phyloP scores from a whole-genome alignment of 1,140 invertebrate genomes.

The Coenobita brevimanus region DNA sequence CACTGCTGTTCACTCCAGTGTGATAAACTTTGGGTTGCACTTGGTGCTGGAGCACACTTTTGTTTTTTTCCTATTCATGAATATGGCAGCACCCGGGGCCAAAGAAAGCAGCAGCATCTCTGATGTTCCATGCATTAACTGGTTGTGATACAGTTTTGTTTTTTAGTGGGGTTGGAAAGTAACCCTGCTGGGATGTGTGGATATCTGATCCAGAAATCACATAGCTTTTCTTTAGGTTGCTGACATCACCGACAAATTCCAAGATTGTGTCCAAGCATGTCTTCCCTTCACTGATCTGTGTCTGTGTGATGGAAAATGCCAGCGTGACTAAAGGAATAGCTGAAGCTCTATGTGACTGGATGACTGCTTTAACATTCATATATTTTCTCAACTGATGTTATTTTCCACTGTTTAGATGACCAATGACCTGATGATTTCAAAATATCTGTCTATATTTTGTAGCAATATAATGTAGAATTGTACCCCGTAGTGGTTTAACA shows the following conservation, averaged over 20 bases:
- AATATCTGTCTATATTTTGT: no score
- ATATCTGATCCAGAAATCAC: neutral
- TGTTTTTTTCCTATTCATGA: constrained; percentile 5
- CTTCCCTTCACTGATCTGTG: no score
- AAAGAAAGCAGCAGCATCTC: neutral
- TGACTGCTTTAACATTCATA: no score
- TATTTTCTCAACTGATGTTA: no score
- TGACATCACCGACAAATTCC: neutral
- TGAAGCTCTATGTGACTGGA: no score
- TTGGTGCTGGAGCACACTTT: no score
- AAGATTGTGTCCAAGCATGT: constrained; percentile 1
- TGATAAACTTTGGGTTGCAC: neutral
- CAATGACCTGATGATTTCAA: no score
- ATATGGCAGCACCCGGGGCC: neutral
- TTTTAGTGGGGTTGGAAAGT: neutral
- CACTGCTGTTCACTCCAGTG: neutral
- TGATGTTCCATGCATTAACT: no score
- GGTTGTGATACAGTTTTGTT: neutral
- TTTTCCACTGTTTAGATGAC: no score
- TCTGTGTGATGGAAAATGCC: constrained; percentile 6
- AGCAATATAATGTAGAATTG: no score
- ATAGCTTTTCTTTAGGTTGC: neutral
- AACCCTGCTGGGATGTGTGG: neutral
- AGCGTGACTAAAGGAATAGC: neutral
- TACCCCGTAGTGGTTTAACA: no score